Evolutionary conservation across 1,140 invertebrate genomes (phyloP), one percentile per base, ranked within the genome.

Genomic region (Drosophila pruinosa): DNA sequence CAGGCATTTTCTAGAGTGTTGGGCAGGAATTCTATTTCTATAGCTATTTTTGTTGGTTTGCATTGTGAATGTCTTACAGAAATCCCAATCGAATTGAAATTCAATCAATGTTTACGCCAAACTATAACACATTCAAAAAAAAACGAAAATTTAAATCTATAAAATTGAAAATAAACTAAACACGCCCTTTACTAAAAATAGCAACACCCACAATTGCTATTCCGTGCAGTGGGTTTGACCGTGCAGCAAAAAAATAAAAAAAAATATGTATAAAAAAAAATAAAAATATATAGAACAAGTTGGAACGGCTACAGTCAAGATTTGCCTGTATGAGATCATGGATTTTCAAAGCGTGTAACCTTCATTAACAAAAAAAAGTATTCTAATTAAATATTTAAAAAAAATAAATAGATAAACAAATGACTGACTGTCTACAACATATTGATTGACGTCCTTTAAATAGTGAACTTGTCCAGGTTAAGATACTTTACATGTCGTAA

Each of bases 171-270:
- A 75, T 86, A 81, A 86, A 78, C 70, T 63, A 75, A 75, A 78
- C 74, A 88, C 59, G 71, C 82, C 82, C 78, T 86, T 88, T 75
- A 45, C 77, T 85, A 86, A 81, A 81, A 86, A 85, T 85, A 83
- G 67, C 47, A 36, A 19, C 15, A 21, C 34, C 73, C 54, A 70
- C 47, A 31, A 54, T 26, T 62, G 3, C 19, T 12, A 34, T 34
- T 24, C 31, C 15, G 57, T 34, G 4, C 31, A 28, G 59, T 48
- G 38, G 56, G 28, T 12, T 21, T 26, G 34, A 43, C 7, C 17
- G 24, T 54, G 59, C 19, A 26, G 19, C 5, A 15, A 56, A 58
- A 48, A 17, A n/a, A 45, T 31, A 57, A 17, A 34, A 53, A 28
- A n/a, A 28, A 31, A 19, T 22, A 26, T 36, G 43, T 21, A 36